Conservation (phyloP, 2,888 invertebrate genomes). For the Lepas anatifera region DNA sequence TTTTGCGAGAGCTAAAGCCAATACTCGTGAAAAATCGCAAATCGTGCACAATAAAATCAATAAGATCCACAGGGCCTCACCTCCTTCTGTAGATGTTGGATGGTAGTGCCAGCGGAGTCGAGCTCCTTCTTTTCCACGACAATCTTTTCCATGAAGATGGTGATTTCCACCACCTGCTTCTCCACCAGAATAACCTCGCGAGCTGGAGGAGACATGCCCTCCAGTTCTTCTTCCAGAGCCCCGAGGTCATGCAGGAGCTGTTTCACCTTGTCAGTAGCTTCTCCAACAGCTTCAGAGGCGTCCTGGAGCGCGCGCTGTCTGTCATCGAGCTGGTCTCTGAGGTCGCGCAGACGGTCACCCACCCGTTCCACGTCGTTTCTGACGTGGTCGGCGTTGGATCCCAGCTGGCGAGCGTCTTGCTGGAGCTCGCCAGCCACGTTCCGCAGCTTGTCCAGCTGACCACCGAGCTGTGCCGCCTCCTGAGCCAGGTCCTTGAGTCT, state of each 20-base stretch:
- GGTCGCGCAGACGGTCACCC: slow-evolving; percentile 59
- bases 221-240: slow-evolving; percentile 68
- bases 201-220: slow-evolving; percentile 71
- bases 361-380: slow-evolving; percentile 64
- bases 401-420: slow-evolving; percentile 59
- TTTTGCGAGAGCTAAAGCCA: too few relatives aligned
- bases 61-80: neutral
- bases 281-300: slow-evolving; percentile 71
- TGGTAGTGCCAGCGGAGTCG: slow-evolving; percentile 53
- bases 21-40: too few relatives aligned
- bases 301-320: slow-evolving; percentile 67
- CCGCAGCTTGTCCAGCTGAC: slow-evolving; percentile 53
- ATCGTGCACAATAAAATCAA: too few relatives aligned
- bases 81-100: slow-evolving; percentile 52
- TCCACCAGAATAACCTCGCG: slow-evolving; percentile 75
- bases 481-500: slow-evolving; percentile 64
- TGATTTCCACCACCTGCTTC: slow-evolving; percentile 67
- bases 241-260: slow-evolving; percentile 59
- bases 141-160: slow-evolving; percentile 33
- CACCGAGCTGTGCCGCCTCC: slow-evolving; percentile 62
- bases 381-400: slow-evolving; percentile 58
- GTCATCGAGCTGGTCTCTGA: slow-evolving; percentile 63
- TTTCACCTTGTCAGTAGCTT: slow-evolving; percentile 78
- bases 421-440: slow-evolving; percentile 63
- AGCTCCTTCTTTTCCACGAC: slow-evolving; percentile 34